These are phyloP conservation scores for Hestina assimilis DNA, from an alignment of 1,140 invertebrate species.

Conservation along the genomic window DNA sequence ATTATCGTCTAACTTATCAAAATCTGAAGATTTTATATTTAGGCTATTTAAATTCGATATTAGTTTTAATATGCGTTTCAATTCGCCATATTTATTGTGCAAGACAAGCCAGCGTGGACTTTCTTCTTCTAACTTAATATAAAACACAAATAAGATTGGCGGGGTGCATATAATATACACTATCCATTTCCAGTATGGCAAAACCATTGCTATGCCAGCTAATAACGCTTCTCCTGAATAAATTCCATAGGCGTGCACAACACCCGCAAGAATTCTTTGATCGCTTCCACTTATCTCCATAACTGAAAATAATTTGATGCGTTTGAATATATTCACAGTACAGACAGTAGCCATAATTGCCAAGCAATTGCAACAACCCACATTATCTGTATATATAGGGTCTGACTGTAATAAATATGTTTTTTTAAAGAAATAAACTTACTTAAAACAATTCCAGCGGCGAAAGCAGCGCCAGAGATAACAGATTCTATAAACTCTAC, in stretches of 20 bases:
- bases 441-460: conserved; percentile 44
- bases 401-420: background rate
- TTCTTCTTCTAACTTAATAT: conserved; percentile 80
- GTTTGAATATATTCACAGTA: too few relatives aligned
- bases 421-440: conserved; percentile 22
- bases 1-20: conserved; percentile 33
- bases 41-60: conserved; percentile 81
- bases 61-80: conserved; percentile 77
- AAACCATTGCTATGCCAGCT: conserved; percentile 82
- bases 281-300: conserved; percentile 85
- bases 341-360: too few relatives aligned
- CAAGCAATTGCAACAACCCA: background rate
- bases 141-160: conserved; percentile 80
- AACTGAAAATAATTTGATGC: too few relatives aligned
- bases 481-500: conserved; percentile 50
- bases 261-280: conserved; percentile 83
- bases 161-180: conserved; percentile 83
- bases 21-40: conserved; percentile 37
- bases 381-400: background rate
- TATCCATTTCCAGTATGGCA: conserved; percentile 84
- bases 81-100: conserved; percentile 82
- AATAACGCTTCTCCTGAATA: conserved; percentile 84
- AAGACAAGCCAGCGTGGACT: conserved; percentile 86
- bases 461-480: conserved; percentile 37
- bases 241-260: conserved; percentile 83